Evolutionary conservation across 1,140 invertebrate species (phyloP), one percentile per base, ranked within the genome.

Genomic region (Hycleus phaleratus): DNA sequence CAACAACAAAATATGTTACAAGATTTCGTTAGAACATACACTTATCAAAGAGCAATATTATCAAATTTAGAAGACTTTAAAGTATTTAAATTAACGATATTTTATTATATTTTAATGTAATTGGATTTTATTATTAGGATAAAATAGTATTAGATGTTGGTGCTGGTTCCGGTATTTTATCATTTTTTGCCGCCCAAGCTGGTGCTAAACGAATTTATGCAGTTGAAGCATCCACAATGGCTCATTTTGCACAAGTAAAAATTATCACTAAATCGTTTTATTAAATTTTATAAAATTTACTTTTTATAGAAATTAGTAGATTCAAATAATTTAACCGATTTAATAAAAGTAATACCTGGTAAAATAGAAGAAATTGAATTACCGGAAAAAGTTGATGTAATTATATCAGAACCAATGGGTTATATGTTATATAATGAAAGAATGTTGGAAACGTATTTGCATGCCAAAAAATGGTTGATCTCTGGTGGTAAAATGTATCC

Each of bases 1-100:
- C 97, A 99, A 74, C 97, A 99, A 75, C 97, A 99, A 77, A 99
- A 99, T 71, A 99, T 99, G 97, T 94, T 99, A 90, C 91, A 94
- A 79, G 97, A 99, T 76, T 99, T 97, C 73, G 93, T 99, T 46
- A 81, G 97, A 62, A 99, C 97, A 25, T 94, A 93, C 67, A 98
- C 97, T 47, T 99, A 99, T 77, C 96, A 99, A 74, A 83, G 91
- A 68, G 95, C 97, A 46, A 97, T 99, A 75, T 77, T 97, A 11
- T 86, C 90, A 44, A 99, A 99, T 77, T 78, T 90, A 26, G 82
- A 86, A 55, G 97, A 99, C 74, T 99, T 99, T 73, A 83, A 87
- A 68, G 82, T 76, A 65, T 61, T 56, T 49, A 7, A 25, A n/a
- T 49, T 7, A 25, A 49, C 11, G 8, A 26, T 38, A 18, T 7